Percentiles rank a stretch among this genome's conserved stretches.
These are phyloP conservation scores for Eptatretus burgeri DNA, from an alignment of 2,113 vertebrate species.

Conservation along the genomic window DNA sequence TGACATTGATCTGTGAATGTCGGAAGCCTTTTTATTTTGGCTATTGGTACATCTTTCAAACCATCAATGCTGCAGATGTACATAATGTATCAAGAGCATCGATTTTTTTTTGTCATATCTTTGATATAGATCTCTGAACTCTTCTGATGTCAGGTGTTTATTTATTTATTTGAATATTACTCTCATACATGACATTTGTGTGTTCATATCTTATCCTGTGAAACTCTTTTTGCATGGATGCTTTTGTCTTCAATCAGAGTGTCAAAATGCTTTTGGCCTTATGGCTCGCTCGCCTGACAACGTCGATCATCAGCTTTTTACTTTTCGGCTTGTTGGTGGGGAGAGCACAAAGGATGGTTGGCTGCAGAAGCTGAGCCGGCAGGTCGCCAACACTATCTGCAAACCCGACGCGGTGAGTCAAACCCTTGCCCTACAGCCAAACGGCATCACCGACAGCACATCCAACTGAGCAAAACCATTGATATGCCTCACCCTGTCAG, in stretches of 20 bases:
- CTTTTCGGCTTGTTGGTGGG: not conserved
- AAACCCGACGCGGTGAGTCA: conserved; percentile 1
- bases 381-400: conserved; percentile 1
- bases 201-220: too few species aligned
- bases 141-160: too few species aligned
- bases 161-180: too few species aligned
- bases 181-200: too few species aligned
- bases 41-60: too few species aligned
- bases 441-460: not conserved
- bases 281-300: not conserved
- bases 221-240: too few species aligned
- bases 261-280: not conserved
- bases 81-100: too few species aligned
- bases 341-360: not conserved
- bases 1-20: too few species aligned
- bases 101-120: too few species aligned
- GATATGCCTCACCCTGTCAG: not conserved
- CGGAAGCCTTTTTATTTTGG: too few species aligned
- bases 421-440: not conserved
- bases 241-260: not conserved
- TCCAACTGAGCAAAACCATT: not conserved
- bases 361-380: conserved; percentile 3
- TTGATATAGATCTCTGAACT: too few species aligned
- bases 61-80: too few species aligned
- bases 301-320: conserved; percentile 1